Percentiles rank a stretch among this genome's conserved stretches.
phyloP scores from a whole-genome alignment of 1,140 invertebrate genomes.

The Lethrus apterus region DNA sequence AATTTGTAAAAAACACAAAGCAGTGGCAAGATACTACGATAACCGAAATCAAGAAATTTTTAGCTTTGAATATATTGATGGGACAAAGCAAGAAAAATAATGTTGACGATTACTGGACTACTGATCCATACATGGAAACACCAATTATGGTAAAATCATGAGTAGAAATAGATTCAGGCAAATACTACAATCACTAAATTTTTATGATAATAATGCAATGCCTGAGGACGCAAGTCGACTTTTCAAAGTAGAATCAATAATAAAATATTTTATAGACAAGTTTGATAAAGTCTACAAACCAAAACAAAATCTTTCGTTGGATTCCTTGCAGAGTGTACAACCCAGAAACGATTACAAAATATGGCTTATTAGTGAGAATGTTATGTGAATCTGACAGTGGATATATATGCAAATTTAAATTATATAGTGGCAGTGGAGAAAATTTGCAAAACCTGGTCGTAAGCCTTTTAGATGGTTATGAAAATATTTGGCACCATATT shows the following conservation, averaged over 20 bases:
- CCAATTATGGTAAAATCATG: slow-evolving; percentile 1
- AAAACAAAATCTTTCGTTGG: background rate
- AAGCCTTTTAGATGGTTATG: background rate
- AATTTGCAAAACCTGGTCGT: background rate
- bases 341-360: slow-evolving; percentile 2
- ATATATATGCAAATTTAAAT: slow-evolving; percentile 5
- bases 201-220: slow-evolving; percentile 5
- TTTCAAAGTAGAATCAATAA: slow-evolving; percentile 8
- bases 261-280: slow-evolving; percentile 2
- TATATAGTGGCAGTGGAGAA: slow-evolving; percentile 1
- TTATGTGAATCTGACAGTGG: slow-evolving; percentile 2
- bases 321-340: slow-evolving; percentile 4
- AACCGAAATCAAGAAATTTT: background rate
- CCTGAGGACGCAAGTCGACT: slow-evolving; percentile 2
- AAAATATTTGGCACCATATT: slow-evolving; percentile 2
- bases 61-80: slow-evolving; percentile 3
- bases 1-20: slow-evolving; percentile 1
- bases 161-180: slow-evolving; percentile 2
- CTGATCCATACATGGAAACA: slow-evolving; percentile 4
- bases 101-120: slow-evolving; percentile 1
- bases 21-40: background rate
- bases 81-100: slow-evolving; percentile 1
- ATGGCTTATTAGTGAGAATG: background rate
- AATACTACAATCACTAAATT: slow-evolving; percentile 5
- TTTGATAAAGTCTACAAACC: slow-evolving; percentile 1